phyloP scores from a whole-genome alignment of 1,140 invertebrate species.

The Metopolophium dirhodum region DNA sequence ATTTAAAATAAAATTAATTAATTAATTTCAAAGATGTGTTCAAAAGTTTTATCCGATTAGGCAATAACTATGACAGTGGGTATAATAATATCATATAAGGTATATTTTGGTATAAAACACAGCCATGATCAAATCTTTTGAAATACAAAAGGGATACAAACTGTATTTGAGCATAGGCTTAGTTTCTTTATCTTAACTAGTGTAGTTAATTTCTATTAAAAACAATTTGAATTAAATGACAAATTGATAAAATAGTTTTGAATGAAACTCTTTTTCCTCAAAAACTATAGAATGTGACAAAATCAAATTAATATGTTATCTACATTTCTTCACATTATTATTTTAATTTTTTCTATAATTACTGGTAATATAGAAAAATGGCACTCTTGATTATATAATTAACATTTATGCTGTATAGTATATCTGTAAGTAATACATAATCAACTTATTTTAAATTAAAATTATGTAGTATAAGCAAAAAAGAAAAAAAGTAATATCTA shows the following conservation, averaged over 20 bases:
- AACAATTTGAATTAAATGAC: not conserved
- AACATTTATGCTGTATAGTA: not conserved
- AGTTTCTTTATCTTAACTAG: not conserved
- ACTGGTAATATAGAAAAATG: not conserved
- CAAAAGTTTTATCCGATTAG: not conserved
- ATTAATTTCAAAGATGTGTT: not conserved
- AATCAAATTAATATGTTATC: not conserved
- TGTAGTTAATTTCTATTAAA: not conserved
- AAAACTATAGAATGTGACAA: not conserved
- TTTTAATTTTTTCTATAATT: not conserved
- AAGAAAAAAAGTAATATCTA: not conserved
- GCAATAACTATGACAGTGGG: not conserved
- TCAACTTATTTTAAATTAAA: not conserved
- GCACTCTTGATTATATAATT: not conserved
- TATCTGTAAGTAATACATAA: not conserved
- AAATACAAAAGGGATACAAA: not conserved
- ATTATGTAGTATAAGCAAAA: not conserved
- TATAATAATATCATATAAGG: not conserved
- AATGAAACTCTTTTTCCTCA: not conserved
- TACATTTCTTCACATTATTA: not conserved
- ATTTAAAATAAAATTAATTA: not conserved
- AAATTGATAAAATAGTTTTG: too few relatives aligned
- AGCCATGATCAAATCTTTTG: not conserved
- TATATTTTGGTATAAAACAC: not conserved
- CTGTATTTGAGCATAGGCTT: not conserved